A percentile compares a stretch with the other conserved stretches of the same genome.
phyloP scores from a whole-genome alignment of 2,113 vertebrate species.

The Thermophis baileyi region DNA sequence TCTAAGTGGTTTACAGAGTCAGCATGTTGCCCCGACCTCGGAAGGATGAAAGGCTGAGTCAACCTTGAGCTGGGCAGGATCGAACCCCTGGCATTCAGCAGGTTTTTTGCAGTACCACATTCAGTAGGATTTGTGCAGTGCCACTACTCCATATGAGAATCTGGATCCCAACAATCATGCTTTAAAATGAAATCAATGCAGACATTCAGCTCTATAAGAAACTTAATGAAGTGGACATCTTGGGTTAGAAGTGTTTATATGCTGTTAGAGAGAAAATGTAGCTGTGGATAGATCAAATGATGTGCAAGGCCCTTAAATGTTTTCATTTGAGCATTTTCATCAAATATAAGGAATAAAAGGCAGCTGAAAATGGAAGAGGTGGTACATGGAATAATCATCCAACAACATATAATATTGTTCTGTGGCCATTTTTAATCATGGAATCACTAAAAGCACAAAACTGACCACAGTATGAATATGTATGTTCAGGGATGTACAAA shows the following conservation, averaged over 20 bases:
- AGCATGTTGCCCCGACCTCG: background rate
- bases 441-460: background rate
- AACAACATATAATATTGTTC: background rate
- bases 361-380: background rate
- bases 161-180: too few species aligned
- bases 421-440: background rate
- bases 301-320: background rate
- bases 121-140: background rate
- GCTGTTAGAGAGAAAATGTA: background rate
- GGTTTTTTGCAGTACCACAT: background rate
- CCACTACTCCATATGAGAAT: background rate
- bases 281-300: background rate
- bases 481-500: background rate
- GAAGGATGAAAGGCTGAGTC: background rate
- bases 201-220: background rate
- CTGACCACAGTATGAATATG: background rate
- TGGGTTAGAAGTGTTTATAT: background rate
- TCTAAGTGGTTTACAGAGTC: background rate
- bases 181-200: background rate
- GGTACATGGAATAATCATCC: background rate
- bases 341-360: background rate
- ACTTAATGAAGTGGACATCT: background rate
- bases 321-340: background rate
- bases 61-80: background rate
- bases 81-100: background rate